Base-by-base conservation (phyloP, 2,888 invertebrate species). In the Toxonevra muliebris region DNA sequence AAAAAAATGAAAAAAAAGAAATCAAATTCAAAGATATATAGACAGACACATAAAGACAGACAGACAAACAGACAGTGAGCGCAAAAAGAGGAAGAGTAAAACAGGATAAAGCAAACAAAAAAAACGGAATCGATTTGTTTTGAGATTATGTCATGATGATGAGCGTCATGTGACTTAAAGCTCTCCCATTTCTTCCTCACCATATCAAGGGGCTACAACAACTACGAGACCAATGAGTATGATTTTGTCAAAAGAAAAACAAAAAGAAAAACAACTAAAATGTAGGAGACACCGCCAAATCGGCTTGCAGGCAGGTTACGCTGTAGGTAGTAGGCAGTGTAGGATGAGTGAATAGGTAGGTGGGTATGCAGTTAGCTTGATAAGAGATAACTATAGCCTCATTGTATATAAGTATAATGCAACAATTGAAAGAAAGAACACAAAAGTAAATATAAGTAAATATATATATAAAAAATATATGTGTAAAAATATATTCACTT, bases 101-200 rank as follows among this genome's bases (percentile, higher is more conserved):
- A 40, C 53, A 43, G 42, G 42, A 60, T 42, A 53, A 54, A 55
- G 60, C 30, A 50, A 13, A 52, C 20, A 61, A 20, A 40, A 30
- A 2, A 40, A 57, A 63, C 40, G 72, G 75, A 80, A 79, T 80
- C 80, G 81, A 81, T 81, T 80, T 80, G 78, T 81, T 81, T 79
- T 74, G 68, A 78, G 80, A 81, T 81, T 79, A 80, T 80, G 81
- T 77, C 80, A 68, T 72, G 71, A 69, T 72, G 73, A 70, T 76
- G 76, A 73, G 70, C 71, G 67, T 70, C 69, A 69, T 73, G 73
- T 71, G 73, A 71, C 71, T 73, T 70, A 55, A 71, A 71, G 68
- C 58, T 68, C 30, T 30, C 30, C 30, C 7, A 4, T 7, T 30
- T 30, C 30, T 30, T 4, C 7, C 30, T 30, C 30, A 4, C 30